Percentiles rank a stretch among this genome's conserved stretches.
Conservation (phyloP, 2,888 invertebrate species). For the Scotopteryx bipunctaria region DNA sequence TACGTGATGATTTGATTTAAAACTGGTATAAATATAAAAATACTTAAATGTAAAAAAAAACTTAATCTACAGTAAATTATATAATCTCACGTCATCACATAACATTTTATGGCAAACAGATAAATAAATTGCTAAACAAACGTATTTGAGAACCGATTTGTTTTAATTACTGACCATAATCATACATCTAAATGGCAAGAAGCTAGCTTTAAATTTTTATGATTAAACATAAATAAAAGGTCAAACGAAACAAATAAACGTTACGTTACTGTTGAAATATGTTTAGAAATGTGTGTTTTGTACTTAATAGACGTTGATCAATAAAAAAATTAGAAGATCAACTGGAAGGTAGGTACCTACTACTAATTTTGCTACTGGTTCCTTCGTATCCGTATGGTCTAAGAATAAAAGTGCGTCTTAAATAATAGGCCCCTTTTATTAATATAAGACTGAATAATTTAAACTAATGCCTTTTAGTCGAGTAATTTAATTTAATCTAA, state of each 20-base stretch:
- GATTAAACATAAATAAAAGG: slow-evolving; percentile 38
- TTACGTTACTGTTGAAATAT: slow-evolving; percentile 32
- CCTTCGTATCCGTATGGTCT: too few species aligned
- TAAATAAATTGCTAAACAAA: slow-evolving; percentile 15
- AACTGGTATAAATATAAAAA: slow-evolving; percentile 4
- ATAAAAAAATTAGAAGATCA: too few species aligned
- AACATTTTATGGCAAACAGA: slow-evolving; percentile 16
- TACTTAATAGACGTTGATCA: too few species aligned
- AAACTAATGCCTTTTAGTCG: too few species aligned
- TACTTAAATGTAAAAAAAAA: background rate
- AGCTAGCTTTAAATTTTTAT: slow-evolving; percentile 35
- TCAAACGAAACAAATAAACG: slow-evolving; percentile 39
- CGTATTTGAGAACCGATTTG: slow-evolving; percentile 26
- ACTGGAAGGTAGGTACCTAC: too few species aligned
- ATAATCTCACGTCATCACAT: slow-evolving; percentile 14
- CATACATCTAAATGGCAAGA: slow-evolving; percentile 29
- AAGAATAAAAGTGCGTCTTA: too few species aligned
- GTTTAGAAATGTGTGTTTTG: slow-evolving; percentile 22
- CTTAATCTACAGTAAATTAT: slow-evolving; percentile 8
- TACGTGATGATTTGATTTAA: slow-evolving; percentile 5
- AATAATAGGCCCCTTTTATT: too few species aligned
- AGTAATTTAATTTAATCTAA: too few species aligned
- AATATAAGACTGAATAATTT: too few species aligned
- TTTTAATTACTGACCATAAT: slow-evolving; percentile 30
- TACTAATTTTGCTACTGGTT: too few species aligned